phyloP scores from a whole-genome alignment of 2,888 invertebrate genomes.

The Tetramorium bicarinatum region DNA sequence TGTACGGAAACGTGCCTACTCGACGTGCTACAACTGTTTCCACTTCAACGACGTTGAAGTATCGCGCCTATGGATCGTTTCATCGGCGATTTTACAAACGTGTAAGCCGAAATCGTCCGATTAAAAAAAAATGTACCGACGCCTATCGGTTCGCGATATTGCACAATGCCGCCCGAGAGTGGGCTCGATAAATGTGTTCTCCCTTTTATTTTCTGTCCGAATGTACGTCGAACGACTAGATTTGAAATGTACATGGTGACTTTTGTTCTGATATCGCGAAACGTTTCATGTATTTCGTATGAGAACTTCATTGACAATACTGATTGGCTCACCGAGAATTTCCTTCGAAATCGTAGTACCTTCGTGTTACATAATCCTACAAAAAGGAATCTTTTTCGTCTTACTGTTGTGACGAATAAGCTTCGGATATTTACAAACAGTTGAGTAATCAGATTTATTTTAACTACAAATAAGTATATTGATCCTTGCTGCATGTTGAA shows the following conservation, averaged over 20 bases:
- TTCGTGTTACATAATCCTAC: background rate
- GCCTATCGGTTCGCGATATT: constrained; percentile 58
- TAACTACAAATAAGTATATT: constrained; percentile 16
- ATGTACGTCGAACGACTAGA: constrained; percentile 51
- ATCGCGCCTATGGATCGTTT: constrained; percentile 69
- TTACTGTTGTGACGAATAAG: background rate
- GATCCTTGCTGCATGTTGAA: background rate
- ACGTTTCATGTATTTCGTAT: constrained; percentile 18
- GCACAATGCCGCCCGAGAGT: constrained; percentile 57
- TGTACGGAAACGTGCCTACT: constrained; percentile 67
- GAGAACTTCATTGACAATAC: constrained; percentile 30
- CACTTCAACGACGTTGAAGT: constrained; percentile 68
- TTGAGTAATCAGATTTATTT: background rate
- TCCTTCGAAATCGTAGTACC: background rate
- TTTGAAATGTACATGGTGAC: constrained; percentile 44
- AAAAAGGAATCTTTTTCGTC: constrained; percentile 5
- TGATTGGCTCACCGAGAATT: constrained; percentile 30
- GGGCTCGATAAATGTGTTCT: constrained; percentile 57
- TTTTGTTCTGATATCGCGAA: constrained; percentile 40
- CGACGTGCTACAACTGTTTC: constrained; percentile 67
- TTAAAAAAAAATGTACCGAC: constrained; percentile 48
- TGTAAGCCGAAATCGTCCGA: constrained; percentile 66
- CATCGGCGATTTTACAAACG: constrained; percentile 69
- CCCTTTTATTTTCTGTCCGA: constrained; percentile 53
- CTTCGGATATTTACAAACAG: background rate